Evolutionary conservation across 2,888 invertebrate genomes (phyloP), one percentile per base, ranked within the genome.

Genomic region (Scaptodrosophila latifasciaeformis): DNA sequence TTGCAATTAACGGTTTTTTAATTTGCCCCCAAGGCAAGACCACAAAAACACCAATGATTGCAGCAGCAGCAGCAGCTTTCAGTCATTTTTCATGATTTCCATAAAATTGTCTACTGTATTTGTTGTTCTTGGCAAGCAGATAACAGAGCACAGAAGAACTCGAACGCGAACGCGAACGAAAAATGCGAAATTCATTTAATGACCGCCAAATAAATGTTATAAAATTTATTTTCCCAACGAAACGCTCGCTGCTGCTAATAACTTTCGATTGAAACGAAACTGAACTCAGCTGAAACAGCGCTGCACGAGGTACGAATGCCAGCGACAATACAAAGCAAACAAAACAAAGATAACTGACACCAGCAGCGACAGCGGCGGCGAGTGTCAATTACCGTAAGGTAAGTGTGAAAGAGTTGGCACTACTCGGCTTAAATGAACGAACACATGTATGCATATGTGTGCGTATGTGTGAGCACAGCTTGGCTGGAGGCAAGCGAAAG

Each of bases 21-120:
- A 60, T 78, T 71, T 68, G 68, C 63, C 62, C n/a, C 71, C 69
- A 76, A 76, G 64, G 79, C 54, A 12, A 18, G 10, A 40, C 54
- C 58, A 19, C 62, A 59, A 45, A 58, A 15, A 13, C 31, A 34
- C 12, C 27, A n/a, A n/a, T n/a, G n/a, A n/a, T n/a, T n/a, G n/a
- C 27, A 9, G 44, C 50, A 37, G 18, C 18, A 37, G 17, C 9
- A 10, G 3, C 6, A 15, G 35, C 13, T 15, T 7, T 7, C 13
- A 15, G 7, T 17, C 35, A 2, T 35, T 35, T 29, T 31, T 31
- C 10, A 42, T 3, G 24, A 2, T 12, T 29, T 12, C 10, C 44
- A 5, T 24, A 15, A 44, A 10, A 34, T 34, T 34, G 12, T 31
- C 10, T 31, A 31, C 12, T 31, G 10, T 9, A 34, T 34, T 34